Conservation (phyloP, 2,888 invertebrate genomes). For the Conomelus anceps region DNA sequence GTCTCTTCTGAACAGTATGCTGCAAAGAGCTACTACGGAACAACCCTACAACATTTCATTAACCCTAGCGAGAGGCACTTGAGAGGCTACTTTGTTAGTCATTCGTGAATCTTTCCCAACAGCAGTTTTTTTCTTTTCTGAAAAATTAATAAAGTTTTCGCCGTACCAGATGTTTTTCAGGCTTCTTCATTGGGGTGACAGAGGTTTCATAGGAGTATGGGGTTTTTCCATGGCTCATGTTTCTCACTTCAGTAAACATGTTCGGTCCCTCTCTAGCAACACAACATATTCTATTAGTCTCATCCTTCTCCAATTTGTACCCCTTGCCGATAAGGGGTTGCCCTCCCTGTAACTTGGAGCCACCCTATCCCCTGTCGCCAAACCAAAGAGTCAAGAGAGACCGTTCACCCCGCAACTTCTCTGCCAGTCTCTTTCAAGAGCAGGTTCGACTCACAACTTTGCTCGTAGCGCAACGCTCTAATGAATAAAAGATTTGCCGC, state of each 20-base stretch:
- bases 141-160: not conserved
- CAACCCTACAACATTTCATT: not conserved
- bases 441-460: not conserved
- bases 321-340: not conserved
- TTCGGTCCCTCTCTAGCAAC: not conserved
- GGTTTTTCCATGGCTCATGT: not conserved
- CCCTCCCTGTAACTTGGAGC: too few relatives aligned
- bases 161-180: not conserved
- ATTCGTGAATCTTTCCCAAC: not conserved
- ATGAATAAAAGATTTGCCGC: not conserved
- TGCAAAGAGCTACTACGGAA: not conserved
- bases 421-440: not conserved
- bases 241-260: not conserved
- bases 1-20: not conserved
- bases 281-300: constrained; percentile 9
- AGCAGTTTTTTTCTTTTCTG: not conserved
- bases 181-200: not conserved
- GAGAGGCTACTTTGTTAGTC: not conserved
- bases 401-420: not conserved
- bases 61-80: not conserved
- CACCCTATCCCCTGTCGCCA: not conserved
- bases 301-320: constrained; percentile 4
- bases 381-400: not conserved
- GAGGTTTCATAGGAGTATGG: not conserved
- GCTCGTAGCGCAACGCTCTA: not conserved